Evolutionary conservation across 2,888 invertebrate genomes (phyloP).

Genomic region (Drosophila buzzatii): DNA sequence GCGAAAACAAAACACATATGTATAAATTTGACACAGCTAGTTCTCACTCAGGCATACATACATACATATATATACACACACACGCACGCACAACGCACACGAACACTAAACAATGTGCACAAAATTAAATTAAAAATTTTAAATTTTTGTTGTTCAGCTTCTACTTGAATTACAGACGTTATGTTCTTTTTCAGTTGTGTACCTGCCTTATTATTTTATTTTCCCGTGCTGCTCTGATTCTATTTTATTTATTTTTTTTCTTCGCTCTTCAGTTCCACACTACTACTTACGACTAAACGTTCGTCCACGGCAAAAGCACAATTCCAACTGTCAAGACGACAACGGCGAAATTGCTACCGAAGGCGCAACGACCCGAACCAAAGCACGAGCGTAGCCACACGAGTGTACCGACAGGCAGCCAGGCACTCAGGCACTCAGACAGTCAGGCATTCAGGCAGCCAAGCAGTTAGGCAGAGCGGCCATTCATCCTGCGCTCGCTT

Average conservation of each 20-base stretch:
- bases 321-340: constrained; percentile 65
- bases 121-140: constrained; percentile 69
- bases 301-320: constrained; percentile 69
- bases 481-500: constrained; percentile 56
- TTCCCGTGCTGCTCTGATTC: constrained; percentile 37
- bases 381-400: constrained; percentile 17
- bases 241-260: constrained; percentile 22
- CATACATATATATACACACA: constrained; percentile 15
- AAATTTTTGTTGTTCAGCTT: constrained; percentile 56
- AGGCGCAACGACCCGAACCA: constrained; percentile 25
- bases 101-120: constrained; percentile 31
- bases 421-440: constrained; percentile 2
- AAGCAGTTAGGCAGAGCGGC: constrained; percentile 8
- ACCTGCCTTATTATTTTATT: constrained; percentile 39
- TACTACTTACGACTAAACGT: constrained; percentile 55
- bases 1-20: constrained; percentile 22
- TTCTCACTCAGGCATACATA: constrained; percentile 11
- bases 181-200: constrained; percentile 13
- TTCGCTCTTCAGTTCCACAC: constrained; percentile 36
- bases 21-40: constrained; percentile 29
- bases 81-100: constrained; percentile 33
- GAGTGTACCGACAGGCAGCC: constrained; percentile 14
- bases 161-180: constrained; percentile 39
- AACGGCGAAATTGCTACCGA: constrained; percentile 51
- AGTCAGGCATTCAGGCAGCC: constrained; percentile 1